Base-by-base conservation (phyloP, 2,888 invertebrate species). In the Heliconius ismenius region DNA sequence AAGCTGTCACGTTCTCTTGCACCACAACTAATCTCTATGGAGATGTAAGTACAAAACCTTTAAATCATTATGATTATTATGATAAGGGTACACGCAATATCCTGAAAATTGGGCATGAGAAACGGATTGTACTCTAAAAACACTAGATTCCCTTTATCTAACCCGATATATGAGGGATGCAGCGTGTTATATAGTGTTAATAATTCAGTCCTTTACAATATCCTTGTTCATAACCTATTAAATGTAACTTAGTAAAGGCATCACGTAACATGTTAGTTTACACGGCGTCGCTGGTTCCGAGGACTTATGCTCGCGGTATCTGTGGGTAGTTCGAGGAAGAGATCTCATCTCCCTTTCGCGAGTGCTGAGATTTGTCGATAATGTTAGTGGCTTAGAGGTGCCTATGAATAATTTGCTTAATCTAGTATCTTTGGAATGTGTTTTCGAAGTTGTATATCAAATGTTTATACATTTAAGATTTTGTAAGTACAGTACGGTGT, bases 181-280 rank as follows among this genome's bases (percentile, higher is more conserved):
- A 43, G 43, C 43, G 43, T 15, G 15, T 43, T 28, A 28, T 28
- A 28, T 28, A 28, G 6, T 28, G 6, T 28, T 28, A 28, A 36
- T 70, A 70, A 24, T 54, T 54, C 21, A 32, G n/a, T 13, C 11
- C 11, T 21, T 58, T 10, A 10, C 7, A 67, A 58, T 21, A 75
- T 36, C 54, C 26, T 75, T 60, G 74, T 39, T 36, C 58, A 58
- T n/a, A 28, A 62, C 43, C 63, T 73, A 73, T 73, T 39, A 62
- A 63, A 73, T 39, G 39, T 21, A 62, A 62, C 24, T 86, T 83
- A 81, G 78, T 76, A 87, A 82, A 81, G 79, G 54, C 73, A 78
- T 82, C 87, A 87, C 87, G 87, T 85, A 78, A 62, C 76, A 80
- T 78, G 26, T 81, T 78, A 79, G 77, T 74, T 82, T 79, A 81